phyloP scores from a whole-genome alignment of 2,113 vertebrate genomes.

The Bos javanicus region DNA sequence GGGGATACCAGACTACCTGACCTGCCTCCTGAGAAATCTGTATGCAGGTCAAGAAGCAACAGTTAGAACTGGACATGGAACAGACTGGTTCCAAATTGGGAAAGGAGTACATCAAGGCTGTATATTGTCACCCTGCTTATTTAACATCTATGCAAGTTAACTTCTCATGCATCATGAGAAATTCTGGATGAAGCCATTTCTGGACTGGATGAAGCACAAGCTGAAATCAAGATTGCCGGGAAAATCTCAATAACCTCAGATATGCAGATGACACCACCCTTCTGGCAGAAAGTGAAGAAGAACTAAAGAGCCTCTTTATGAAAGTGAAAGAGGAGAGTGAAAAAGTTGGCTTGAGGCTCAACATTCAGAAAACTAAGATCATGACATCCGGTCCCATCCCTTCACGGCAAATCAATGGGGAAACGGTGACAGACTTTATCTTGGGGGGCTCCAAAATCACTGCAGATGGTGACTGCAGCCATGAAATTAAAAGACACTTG shows the following conservation, averaged over 20 bases:
- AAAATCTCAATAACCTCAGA: neutral
- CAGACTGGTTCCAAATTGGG: neutral
- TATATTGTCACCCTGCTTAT: neutral
- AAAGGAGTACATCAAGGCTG: fast-evolving
- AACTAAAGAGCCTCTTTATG: neutral
- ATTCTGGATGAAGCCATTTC: neutral
- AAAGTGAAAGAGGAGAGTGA: neutral
- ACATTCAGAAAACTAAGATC: neutral
- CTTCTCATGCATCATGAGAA: neutral
- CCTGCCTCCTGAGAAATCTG: neutral
- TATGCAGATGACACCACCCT: neutral
- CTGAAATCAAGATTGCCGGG: fast-evolving
- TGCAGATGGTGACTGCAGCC: neutral
- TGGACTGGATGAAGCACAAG: neutral
- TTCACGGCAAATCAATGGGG: neutral
- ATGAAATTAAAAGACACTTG: neutral
- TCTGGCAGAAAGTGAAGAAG: neutral
- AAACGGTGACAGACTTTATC: neutral
- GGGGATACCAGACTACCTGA: neutral
- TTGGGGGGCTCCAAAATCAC: neutral
- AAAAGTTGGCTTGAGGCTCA: neutral
- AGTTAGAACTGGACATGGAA: neutral
- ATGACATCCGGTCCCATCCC: fast-evolving
- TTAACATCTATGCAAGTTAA: neutral
- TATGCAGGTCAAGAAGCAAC: neutral